A percentile compares a stretch with the other conserved stretches of the same genome.
phyloP scores from a whole-genome alignment of 2,113 vertebrate species.

The Stigmatopora argus region DNA sequence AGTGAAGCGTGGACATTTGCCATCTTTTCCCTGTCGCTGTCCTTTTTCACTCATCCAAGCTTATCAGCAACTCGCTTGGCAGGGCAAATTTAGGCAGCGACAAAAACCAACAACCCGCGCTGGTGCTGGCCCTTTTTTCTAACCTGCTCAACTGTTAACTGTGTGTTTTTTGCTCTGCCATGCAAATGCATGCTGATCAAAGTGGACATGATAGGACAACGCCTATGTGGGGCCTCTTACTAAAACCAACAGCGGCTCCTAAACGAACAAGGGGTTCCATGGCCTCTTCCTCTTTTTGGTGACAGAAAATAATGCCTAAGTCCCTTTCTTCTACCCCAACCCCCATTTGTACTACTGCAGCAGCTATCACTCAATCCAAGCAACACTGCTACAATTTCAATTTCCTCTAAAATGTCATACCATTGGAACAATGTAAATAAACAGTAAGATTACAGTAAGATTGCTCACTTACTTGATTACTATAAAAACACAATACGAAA shows the following conservation, averaged over 20 bases:
- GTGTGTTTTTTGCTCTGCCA: slow-evolving; percentile 71
- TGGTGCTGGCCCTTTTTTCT: slow-evolving; percentile 74
- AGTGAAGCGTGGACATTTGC: slow-evolving; percentile 17
- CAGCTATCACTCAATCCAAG: slow-evolving; percentile 18
- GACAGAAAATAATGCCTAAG: slow-evolving; percentile 50
- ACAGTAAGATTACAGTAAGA: too few relatives aligned
- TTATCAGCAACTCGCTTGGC: slow-evolving; percentile 59
- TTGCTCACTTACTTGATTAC: too few relatives aligned
- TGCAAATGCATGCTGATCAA: slow-evolving; percentile 71
- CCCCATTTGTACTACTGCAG: slow-evolving; percentile 16
- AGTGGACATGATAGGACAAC: slow-evolving; percentile 65
- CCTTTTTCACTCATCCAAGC: slow-evolving; percentile 46
- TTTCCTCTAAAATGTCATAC: not conserved
- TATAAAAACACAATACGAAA: too few relatives aligned
- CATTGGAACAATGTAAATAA: not conserved
- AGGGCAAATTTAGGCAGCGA: slow-evolving; percentile 72
- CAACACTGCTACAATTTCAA: slow-evolving; percentile 27
- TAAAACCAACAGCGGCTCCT: slow-evolving; percentile 64
- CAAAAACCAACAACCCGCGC: slow-evolving; percentile 70
- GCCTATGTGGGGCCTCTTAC: slow-evolving; percentile 61
- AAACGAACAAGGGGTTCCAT: slow-evolving; percentile 59
- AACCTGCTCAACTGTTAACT: slow-evolving; percentile 76
- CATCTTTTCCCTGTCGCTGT: slow-evolving; percentile 27
- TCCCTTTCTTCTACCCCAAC: slow-evolving; percentile 33
- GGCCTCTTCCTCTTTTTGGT: slow-evolving; percentile 63